Conservation (phyloP, 1,140 invertebrate genomes). For the Drosophila rufa region DNA sequence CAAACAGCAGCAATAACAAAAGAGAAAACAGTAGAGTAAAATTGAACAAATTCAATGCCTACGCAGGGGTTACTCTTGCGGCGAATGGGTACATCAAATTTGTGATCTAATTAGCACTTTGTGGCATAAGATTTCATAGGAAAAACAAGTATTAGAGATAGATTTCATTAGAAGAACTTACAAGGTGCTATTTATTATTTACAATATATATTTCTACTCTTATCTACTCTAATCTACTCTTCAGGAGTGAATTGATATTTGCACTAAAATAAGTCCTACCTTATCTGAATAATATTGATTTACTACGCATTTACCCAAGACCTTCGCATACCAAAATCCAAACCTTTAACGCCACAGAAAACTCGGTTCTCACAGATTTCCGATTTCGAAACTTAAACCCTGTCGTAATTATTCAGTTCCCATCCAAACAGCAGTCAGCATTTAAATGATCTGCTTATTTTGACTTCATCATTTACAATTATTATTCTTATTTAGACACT, state of each 20-base stretch:
- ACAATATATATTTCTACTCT: no score
- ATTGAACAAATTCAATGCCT: slow-evolving; percentile 16
- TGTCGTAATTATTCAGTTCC: slow-evolving; percentile 32
- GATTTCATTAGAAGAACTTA: no score
- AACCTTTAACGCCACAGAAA: background rate
- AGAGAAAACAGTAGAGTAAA: slow-evolving; percentile 46
- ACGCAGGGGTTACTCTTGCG: slow-evolving; percentile 13
- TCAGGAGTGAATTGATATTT: no score
- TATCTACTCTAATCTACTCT: no score
- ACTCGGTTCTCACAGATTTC: slow-evolving; percentile 18
- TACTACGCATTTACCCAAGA: background rate
- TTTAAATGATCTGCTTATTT: slow-evolving; percentile 82
- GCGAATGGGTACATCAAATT: background rate
- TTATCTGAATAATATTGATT: background rate
- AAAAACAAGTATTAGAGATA: no score
- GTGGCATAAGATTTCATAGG: no score
- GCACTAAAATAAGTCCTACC: background rate
- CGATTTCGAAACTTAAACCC: background rate
- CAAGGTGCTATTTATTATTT: no score
- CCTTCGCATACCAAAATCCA: background rate
- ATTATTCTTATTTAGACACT: slow-evolving; percentile 83
- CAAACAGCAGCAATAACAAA: slow-evolving; percentile 67
- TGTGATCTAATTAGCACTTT: slow-evolving; percentile 9
- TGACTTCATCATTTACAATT: slow-evolving; percentile 83
- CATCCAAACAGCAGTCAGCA: slow-evolving; percentile 33